A percentile compares a stretch with the other conserved stretches of the same genome.
Evolutionary conservation across 2,888 invertebrate species (phyloP).

Genomic region (Ceriagrion tenellum): DNA sequence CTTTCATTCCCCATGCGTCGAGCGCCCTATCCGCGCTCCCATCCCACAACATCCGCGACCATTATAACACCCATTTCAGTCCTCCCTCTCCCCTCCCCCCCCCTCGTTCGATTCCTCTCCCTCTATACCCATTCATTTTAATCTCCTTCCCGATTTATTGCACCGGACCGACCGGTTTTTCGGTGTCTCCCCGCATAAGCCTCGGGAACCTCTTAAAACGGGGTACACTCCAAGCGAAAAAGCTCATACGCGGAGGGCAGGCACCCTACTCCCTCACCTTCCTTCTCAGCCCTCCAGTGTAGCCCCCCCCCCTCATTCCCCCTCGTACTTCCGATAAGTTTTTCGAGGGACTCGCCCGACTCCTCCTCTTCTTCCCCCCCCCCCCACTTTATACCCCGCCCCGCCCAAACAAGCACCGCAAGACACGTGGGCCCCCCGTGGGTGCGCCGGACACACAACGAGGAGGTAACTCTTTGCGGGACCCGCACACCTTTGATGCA

Average conservation of each 20-base stretch:
- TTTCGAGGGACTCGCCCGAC: not conserved
- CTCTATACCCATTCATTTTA: slow-evolving; percentile 37
- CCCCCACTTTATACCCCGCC: too few relatives aligned
- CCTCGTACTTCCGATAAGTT: not conserved
- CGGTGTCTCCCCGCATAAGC: not conserved
- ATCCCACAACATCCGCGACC: not conserved
- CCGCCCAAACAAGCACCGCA: slow-evolving; percentile 43
- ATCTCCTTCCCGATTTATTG: slow-evolving; percentile 66
- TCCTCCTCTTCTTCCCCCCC: too few relatives aligned
- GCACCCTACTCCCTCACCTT: not conserved
- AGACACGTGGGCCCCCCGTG: slow-evolving; percentile 59
- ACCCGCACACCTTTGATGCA: slow-evolving; percentile 41
- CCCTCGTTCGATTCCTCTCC: slow-evolving; percentile 12
- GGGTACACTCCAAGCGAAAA: not conserved
- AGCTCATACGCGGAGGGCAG: not conserved
- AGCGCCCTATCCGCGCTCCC: not conserved
- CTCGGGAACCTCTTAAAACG: not conserved
- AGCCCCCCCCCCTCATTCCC: not conserved
- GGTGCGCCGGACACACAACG: slow-evolving; percentile 22
- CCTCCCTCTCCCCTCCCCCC: not conserved
- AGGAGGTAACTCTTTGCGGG: not conserved
- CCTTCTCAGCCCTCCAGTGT: not conserved
- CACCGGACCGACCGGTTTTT: slow-evolving; percentile 62
- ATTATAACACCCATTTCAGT: slow-evolving; percentile 4
- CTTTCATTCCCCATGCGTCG: not conserved